Percentiles rank a stretch among this genome's conserved stretches.
phyloP scores from a whole-genome alignment of 2,113 vertebrate genomes.

The Microcebus ravelobensis region DNA sequence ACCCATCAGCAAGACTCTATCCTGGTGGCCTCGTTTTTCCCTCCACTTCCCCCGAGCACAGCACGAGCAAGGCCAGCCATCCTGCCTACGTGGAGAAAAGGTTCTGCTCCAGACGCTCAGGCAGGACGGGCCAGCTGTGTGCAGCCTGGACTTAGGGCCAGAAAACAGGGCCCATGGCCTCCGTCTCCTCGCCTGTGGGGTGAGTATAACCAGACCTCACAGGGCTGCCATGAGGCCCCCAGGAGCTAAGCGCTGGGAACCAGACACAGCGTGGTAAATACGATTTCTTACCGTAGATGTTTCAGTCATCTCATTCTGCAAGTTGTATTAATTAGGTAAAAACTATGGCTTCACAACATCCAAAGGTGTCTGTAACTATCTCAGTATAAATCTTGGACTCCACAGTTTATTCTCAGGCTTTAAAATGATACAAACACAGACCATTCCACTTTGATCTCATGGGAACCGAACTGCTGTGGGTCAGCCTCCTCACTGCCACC shows the following conservation, averaged over 20 bases:
- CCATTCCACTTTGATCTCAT: neutral
- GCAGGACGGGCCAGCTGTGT: accelerated
- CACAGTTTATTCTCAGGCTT: neutral
- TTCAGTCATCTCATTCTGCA: neutral
- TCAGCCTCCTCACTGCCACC: neutral
- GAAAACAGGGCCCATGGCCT: neutral
- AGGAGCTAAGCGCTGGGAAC: neutral
- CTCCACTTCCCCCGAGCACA: too few species aligned
- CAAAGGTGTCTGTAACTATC: neutral
- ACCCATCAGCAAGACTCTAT: neutral
- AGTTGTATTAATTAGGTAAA: neutral
- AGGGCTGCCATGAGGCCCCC: neutral
- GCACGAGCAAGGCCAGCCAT: neutral
- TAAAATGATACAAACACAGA: neutral
- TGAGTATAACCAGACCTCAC: neutral
- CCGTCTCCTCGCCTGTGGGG: neutral
- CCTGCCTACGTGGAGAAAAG: neutral
- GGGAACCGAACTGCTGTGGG: neutral
- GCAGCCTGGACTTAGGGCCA: neutral
- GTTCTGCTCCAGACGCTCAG: neutral
- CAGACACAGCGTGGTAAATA: neutral
- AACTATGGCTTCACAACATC: neutral
- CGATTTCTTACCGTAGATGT: neutral
- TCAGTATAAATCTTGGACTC: neutral
- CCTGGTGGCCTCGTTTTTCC: accelerated